phyloP scores from a whole-genome alignment of 1,140 invertebrate species.

The Portunus trituberculatus region DNA sequence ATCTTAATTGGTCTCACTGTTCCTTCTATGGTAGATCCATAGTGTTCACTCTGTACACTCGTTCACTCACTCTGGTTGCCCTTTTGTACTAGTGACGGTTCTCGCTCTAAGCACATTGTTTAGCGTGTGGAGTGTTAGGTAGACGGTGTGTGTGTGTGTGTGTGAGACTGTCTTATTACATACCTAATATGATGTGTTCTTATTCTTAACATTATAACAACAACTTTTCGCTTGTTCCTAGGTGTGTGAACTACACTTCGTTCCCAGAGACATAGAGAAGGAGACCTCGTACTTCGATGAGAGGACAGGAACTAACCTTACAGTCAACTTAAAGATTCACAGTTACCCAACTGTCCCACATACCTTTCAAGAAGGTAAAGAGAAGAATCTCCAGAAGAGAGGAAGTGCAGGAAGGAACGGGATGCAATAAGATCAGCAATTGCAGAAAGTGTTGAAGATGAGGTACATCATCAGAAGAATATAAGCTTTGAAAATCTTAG shows the following conservation, averaged over 20 bases:
- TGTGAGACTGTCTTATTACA: no score
- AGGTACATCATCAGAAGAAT: neutral
- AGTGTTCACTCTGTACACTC: no score
- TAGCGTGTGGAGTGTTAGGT: no score
- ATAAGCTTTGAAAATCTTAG: neutral
- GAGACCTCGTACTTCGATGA: neutral
- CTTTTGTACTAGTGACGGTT: no score
- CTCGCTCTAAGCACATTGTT: no score
- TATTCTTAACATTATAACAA: no score
- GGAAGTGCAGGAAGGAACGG: neutral
- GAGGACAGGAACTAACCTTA: neutral
- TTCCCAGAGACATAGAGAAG: neutral
- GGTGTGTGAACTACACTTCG: constrained; percentile 6
- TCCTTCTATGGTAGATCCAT: no score
- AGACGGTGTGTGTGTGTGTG: no score
- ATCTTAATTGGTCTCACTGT: no score
- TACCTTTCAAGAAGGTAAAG: neutral
- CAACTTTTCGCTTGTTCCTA: no score
- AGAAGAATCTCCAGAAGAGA: neutral
- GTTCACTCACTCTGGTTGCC: no score
- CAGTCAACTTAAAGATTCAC: neutral
- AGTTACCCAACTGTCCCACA: constrained; percentile 21
- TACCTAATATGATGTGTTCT: no score
- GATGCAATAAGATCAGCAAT: neutral
- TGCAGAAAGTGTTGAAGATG: neutral